Conservation (phyloP, 1,140 invertebrate species). For the Drosophila repleta region DNA sequence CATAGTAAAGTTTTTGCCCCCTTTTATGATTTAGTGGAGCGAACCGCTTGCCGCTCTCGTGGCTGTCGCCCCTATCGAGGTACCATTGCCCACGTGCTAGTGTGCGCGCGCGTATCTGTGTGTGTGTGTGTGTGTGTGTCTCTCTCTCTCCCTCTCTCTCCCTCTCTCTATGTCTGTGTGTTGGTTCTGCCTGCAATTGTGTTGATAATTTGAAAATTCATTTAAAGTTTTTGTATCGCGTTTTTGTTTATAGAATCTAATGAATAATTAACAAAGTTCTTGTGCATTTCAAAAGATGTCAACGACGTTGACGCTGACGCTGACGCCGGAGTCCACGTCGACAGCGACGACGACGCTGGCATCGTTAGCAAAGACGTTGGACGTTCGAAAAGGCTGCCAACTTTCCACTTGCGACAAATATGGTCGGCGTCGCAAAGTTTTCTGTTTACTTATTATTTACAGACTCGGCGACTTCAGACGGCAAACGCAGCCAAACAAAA, state of each 20-base stretch:
- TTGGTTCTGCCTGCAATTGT: slow-evolving; percentile 80
- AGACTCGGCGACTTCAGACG: slow-evolving; percentile 60
- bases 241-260: slow-evolving; percentile 83
- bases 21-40: slow-evolving; percentile 72
- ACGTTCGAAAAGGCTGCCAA: slow-evolving; percentile 62
- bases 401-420: slow-evolving; percentile 80
- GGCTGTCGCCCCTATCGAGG: slow-evolving; percentile 45
- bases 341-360: background rate
- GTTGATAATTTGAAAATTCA: slow-evolving; percentile 83
- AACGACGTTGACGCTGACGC: slow-evolving; percentile 35
- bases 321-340: slow-evolving; percentile 5
- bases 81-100: slow-evolving; percentile 51
- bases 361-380: slow-evolving; percentile 51
- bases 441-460: slow-evolving; percentile 80
- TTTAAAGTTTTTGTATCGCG: slow-evolving; percentile 83
- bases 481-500: slow-evolving; percentile 34
- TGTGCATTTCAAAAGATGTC: slow-evolving; percentile 80
- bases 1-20: slow-evolving; percentile 71
- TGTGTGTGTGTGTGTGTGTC: slow-evolving; percentile 22
- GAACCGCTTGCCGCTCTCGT: slow-evolving; percentile 18
- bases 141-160: too few relatives aligned
- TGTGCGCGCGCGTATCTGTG: background rate
- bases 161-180: slow-evolving; percentile 29
- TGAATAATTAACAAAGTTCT: slow-evolving; percentile 83
- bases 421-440: slow-evolving; percentile 73